Base-by-base conservation (phyloP, 2,113 vertebrate species). In the Bos indicus region DNA sequence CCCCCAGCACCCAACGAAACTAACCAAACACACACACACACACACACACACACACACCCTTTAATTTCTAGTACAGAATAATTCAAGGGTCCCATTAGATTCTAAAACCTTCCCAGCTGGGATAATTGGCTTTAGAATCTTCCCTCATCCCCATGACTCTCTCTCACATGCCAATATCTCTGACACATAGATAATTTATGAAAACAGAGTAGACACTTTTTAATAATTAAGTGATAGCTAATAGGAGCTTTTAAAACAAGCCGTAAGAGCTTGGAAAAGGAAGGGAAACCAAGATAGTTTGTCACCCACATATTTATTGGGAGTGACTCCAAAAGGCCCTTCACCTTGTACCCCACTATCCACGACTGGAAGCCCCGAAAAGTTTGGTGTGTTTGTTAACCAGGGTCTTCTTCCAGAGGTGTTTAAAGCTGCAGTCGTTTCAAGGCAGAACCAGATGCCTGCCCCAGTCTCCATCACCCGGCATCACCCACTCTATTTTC, bases 141-240 rank as follows among this genome's bases (percentile, higher is more conserved):
- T 74, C 83, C 91, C 80, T 91, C 96, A 95, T 88, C 95, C 93
- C 82, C 91, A 23, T 82, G 77, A 92, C 77, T 97, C 90, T 97
- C 96, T 90, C 96, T 98, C 71, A 7, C 97, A 90, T 97, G 97
- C 94, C 80, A 77, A 92, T 96, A 93, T 98, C 91, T 77, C 94
- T 96, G 97, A 96, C 97, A 96, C 98, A 99, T 98, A 97, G 98
- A 99, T 99, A 99, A 99, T 99, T 99, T 98, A 99, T 99, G 98
- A 98, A 98, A 99, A 99, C 98, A 98, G 98, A 98, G 98, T 98
- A 98, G 99, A 97, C 0, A 51, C 98, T 98, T 98, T 99, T 99
- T 98, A 99, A 99, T 99, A 98, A 99, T 99, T 99, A 99, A 99
- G 95, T 98, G 98, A 98, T 87, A 98, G 98, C 98, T 99, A 98